Base-by-base conservation (phyloP, 2,113 vertebrate genomes). In the Clarias macrocephalus region DNA sequence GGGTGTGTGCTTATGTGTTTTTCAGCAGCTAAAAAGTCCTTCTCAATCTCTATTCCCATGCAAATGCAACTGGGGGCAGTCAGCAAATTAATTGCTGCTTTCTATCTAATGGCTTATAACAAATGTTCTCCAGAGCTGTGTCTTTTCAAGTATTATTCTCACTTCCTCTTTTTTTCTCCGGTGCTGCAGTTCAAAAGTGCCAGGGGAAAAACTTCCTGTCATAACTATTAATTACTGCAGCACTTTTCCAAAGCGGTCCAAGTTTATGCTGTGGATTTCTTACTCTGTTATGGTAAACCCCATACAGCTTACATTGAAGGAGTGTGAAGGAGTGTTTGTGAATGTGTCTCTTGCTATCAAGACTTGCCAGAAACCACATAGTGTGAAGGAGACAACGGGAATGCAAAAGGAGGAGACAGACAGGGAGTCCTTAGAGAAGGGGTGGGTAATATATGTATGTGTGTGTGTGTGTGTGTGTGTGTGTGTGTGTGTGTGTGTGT, bases 261-360 rank as follows among this genome's bases (percentile, higher is more conserved):
- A 88, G 68, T 79, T 86, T 73, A 87, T 65, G 21, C 42, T 19
- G 80, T 82, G 37, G 57, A 60, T 56, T 90, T 90, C 65, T 80
- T 88, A 33, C 18, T 80, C 85, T 91, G 57, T 82, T 30, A 81
- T 77, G 81, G 88, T 88, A 84, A 87, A 82, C 72, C 76, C 62
- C 79, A 79, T 48, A 92, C 91, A 95, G 94, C 89, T 93, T 96
- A 96, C 96, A 96, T 96, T 95, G 96, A 96, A 92, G 95, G 95
- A 81, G 97, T 95, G 95, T 95, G 96, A 96, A 92, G 95, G 95
- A 81, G 97, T 95, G 95, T 91, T 90, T 91, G 90, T 94, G 89
- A 79, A 92, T 90, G 81, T 88, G 89, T 89, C 91, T 94, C 96
- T 97, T 96, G 97, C 97, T 97, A 97, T 97, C 93, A 92, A 92